A percentile compares a stretch with the other conserved stretches of the same genome.
These are phyloP conservation scores for Leptopilina syphax DNA, from an alignment of 2,888 invertebrate genomes.

Conservation along the genomic window DNA sequence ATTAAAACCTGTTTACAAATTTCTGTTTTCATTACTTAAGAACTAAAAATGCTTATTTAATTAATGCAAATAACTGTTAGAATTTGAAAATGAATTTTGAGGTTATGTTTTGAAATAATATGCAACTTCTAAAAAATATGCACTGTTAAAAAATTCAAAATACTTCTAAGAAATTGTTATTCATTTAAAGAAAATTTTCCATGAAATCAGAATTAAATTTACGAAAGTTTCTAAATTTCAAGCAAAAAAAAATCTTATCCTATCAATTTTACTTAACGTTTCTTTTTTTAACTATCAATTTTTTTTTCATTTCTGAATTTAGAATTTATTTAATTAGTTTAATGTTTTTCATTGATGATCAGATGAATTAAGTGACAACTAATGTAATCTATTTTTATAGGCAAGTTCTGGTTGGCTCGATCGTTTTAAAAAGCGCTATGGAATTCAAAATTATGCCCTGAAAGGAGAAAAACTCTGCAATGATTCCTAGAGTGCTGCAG, in stretches of 20 bases:
- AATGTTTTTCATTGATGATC: neutral
- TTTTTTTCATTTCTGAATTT: too few relatives aligned
- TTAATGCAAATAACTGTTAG: neutral
- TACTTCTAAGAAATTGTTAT: too few relatives aligned
- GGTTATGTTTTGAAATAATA: too few relatives aligned
- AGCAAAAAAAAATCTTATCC: too few relatives aligned
- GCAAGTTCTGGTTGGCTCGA: constrained; percentile 33
- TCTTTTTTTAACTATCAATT: too few relatives aligned
- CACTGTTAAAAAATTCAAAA: too few relatives aligned
- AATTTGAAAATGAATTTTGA: too few relatives aligned
- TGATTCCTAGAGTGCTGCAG: neutral
- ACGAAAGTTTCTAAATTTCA: too few relatives aligned
- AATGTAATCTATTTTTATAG: neutral
- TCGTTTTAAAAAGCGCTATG: constrained; percentile 8
- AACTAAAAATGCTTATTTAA: neutral
- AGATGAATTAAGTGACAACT: neutral
- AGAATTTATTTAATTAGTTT: neutral
- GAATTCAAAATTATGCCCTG: neutral
- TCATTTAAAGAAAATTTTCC: too few relatives aligned
- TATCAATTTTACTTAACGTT: too few relatives aligned
- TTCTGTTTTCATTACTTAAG: neutral
- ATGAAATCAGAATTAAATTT: too few relatives aligned
- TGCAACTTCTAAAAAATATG: too few relatives aligned
- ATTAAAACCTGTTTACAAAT: neutral
- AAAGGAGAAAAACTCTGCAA: constrained; percentile 25